Evolutionary conservation across 2,113 vertebrate species (phyloP), one percentile per base, ranked within the genome.

Genomic region (Machaerirhynchus nigripectus): DNA sequence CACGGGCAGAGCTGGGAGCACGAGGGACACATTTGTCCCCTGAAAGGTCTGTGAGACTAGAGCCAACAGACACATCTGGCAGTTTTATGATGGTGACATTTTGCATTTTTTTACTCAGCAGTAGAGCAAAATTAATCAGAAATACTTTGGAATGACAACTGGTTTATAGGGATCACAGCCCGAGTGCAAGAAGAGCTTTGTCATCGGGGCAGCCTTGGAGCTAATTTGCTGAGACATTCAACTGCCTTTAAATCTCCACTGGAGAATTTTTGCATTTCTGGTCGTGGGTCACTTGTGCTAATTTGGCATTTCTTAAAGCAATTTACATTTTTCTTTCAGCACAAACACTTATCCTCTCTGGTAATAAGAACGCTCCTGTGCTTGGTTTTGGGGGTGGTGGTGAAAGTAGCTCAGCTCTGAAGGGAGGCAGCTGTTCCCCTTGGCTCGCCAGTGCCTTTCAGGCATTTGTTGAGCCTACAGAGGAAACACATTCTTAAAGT

Each of bases 301-400:
- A 86, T 95, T 95, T 93, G 87, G 87, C 92, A 75, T 94, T 84
- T 91, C 50, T 55, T 26, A 44, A 55, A 90, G 79, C 85, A 67
- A 86, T 93, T 93, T 86, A 70, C 80, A 60, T 94, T 93, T 95
- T 92, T 94, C 88, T 95, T 96, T 96, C 95, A 93, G 82, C 95
- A 56, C 79, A 86, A 84, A 64, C 79, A 55, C 90, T 96, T 95
- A 84, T 3, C 87, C 85, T 77, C 68, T 86, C 75, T 87, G 61
- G 65, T 80, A 96, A 93, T 42, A 75, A 65, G 90, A 90, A 80
- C 0, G 4, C 82, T 94, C 68, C 90, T 71, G 95, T 68, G 85
- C 87, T 75, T 40, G 91, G 76, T 35, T 80, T 90, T 42, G 63
- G 82, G 82, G 87, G 75, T 53, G 89, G 87, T 93, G 93, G 78